These are phyloP conservation scores for Connochaetes taurinus DNA, from an alignment of 2,113 vertebrate species.

Conservation along the genomic window DNA sequence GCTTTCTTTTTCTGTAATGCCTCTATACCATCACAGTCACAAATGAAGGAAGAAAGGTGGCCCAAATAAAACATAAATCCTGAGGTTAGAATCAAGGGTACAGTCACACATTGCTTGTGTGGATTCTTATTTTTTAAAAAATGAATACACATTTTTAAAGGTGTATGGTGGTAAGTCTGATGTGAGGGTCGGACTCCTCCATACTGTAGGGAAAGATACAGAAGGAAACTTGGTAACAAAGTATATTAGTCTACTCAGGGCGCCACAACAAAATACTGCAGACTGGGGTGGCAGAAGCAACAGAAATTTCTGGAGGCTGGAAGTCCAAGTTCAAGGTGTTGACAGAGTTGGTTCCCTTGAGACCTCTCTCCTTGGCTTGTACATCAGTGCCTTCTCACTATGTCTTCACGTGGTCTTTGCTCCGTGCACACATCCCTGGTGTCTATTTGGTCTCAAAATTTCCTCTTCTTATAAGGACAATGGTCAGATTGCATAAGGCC, in stretches of 20 bases:
- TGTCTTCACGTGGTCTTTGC: rapidly evolving
- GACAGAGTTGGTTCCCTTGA: background rate
- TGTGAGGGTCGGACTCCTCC: background rate
- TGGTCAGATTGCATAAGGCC: background rate
- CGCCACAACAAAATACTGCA: background rate
- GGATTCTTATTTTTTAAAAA: background rate
- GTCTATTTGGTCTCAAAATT: background rate
- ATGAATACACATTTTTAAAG: background rate
- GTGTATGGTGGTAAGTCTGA: background rate
- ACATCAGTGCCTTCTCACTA: background rate
- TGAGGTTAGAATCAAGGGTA: background rate
- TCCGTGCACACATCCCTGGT: background rate
- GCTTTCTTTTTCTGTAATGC: background rate
- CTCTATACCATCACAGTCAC: background rate
- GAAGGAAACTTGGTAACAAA: background rate
- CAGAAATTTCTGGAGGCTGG: background rate
- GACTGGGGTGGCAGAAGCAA: background rate
- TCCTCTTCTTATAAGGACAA: background rate
- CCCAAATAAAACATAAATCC: background rate
- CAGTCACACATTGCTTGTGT: no score
- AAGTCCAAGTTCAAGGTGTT: background rate
- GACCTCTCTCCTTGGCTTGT: background rate
- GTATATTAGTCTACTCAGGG: background rate
- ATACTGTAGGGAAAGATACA: no score
- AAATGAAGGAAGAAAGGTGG: background rate